phyloP scores from a whole-genome alignment of 1,140 invertebrate genomes.

The Aphelinus atriplicis region DNA sequence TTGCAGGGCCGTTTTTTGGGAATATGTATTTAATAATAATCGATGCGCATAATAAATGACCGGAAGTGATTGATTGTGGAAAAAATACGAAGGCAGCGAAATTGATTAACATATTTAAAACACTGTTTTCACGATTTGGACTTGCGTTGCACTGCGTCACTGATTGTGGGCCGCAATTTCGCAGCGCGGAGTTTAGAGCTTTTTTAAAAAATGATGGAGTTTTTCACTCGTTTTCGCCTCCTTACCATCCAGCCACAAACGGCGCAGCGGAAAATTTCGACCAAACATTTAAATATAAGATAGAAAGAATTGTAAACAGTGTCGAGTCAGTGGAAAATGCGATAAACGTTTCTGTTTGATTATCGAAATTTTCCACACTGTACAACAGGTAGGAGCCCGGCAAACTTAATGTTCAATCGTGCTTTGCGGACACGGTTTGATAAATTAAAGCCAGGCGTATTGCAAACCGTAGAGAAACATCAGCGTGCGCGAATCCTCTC shows the following conservation, averaged over 20 bases:
- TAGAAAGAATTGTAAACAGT: slow-evolving; percentile 42
- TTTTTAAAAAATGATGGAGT: slow-evolving; percentile 48
- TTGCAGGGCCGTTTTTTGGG: slow-evolving; percentile 2
- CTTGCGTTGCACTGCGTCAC: slow-evolving; percentile 42
- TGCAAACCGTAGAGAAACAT: too few species aligned
- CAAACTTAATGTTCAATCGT: slow-evolving; percentile 26
- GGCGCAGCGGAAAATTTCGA: slow-evolving; percentile 53
- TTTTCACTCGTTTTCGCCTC: slow-evolving; percentile 49
- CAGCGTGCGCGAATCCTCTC: background rate
- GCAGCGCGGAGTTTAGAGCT: slow-evolving; percentile 42
- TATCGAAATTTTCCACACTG: slow-evolving; percentile 30
- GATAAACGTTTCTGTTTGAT: slow-evolving; percentile 34
- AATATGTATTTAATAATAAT: slow-evolving; percentile 47
- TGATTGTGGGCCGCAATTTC: slow-evolving; percentile 47
- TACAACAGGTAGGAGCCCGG: slow-evolving; percentile 21
- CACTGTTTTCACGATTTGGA: slow-evolving; percentile 36
- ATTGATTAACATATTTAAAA: slow-evolving; percentile 39
- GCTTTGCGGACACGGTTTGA: slow-evolving; percentile 34
- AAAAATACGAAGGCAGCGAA: slow-evolving; percentile 16
- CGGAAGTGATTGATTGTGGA: slow-evolving; percentile 23
- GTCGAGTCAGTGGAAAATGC: slow-evolving; percentile 24
- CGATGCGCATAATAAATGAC: slow-evolving; percentile 52
- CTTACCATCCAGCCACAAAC: slow-evolving; percentile 55
- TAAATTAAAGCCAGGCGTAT: background rate
- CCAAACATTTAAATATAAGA: slow-evolving; percentile 52